Conservation (phyloP, 2,797 vertebrate genomes). For the Anniella stebbinsi region DNA sequence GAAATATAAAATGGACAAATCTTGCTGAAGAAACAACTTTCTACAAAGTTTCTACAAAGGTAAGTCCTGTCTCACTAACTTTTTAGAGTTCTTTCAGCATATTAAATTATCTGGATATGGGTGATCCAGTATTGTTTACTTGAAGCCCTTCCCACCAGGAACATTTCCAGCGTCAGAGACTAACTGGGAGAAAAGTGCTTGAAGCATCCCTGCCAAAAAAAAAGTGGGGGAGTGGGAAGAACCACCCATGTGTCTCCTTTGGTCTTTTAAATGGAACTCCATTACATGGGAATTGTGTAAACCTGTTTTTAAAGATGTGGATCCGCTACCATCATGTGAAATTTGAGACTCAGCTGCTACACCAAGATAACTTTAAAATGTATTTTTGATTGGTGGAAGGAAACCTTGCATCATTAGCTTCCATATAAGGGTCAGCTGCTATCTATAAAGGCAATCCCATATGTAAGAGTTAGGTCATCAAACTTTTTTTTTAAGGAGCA, state of each 20-base stretch:
- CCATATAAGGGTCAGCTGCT: background rate
- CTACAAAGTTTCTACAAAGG: too few species aligned
- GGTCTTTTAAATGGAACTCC: background rate
- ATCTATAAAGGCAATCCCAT: background rate
- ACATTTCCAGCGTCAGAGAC: background rate
- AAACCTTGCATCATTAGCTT: background rate
- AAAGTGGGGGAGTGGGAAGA: too few species aligned
- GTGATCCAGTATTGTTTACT: too few species aligned
- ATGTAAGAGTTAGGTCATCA: background rate
- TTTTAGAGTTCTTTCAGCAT: too few species aligned
- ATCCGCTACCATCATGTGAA: background rate
- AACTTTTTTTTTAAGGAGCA: too few species aligned
- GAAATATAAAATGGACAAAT: too few species aligned
- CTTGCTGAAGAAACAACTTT: too few species aligned
- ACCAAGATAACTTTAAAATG: background rate
- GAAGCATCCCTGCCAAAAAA: background rate
- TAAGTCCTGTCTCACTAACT: too few species aligned
- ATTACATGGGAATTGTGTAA: background rate
- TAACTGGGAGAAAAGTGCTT: background rate
- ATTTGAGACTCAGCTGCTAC: background rate
- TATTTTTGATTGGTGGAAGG: background rate
- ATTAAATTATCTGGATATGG: too few species aligned
- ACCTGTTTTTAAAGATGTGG: background rate
- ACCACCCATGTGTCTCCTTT: background rate
- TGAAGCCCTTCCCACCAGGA: background rate